Evolutionary conservation across 2,888 invertebrate genomes (phyloP).

Genomic region (Coenonympha glycerion): DNA sequence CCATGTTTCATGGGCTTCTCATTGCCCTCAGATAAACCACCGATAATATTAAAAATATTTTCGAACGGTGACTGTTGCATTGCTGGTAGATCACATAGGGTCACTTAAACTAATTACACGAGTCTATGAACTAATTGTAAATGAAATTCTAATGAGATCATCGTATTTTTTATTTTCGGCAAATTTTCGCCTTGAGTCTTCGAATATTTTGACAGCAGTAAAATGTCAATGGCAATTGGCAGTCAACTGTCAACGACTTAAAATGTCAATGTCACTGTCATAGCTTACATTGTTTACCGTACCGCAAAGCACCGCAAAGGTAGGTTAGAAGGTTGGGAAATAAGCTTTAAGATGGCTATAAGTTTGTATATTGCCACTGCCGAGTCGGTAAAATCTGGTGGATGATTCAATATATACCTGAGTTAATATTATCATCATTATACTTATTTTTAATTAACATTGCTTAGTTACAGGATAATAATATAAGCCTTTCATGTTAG

Average conservation of each 20-base stretch:
- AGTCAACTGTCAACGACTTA: too few species aligned
- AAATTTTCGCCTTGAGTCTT: too few species aligned
- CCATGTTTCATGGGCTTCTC: slow-evolving; percentile 94
- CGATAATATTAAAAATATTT: slow-evolving; percentile 81
- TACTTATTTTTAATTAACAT: too few species aligned
- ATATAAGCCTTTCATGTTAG: too few species aligned
- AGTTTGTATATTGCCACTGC: too few species aligned
- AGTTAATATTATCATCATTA: too few species aligned
- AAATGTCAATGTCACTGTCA: neutral
- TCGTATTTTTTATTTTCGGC: slow-evolving; percentile 27
- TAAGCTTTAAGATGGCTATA: too few species aligned
- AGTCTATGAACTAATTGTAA: slow-evolving; percentile 4
- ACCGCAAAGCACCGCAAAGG: neutral
- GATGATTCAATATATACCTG: too few species aligned
- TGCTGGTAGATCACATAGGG: slow-evolving; percentile 22
- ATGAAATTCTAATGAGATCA: slow-evolving; percentile 29
- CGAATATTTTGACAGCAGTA: slow-evolving; percentile 23
- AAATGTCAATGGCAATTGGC: too few species aligned
- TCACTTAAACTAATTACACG: slow-evolving; percentile 14
- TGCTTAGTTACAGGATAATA: too few species aligned
- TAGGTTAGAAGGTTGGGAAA: too few species aligned
- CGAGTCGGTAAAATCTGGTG: too few species aligned
- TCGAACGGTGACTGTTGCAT: slow-evolving; percentile 78
- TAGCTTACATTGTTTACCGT: neutral
- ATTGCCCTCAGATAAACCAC: slow-evolving; percentile 83